A percentile compares a stretch with the other conserved stretches of the same genome.
These are phyloP conservation scores for Drosophila meridionalis DNA, from an alignment of 2,888 invertebrate genomes.

Conservation along the genomic window DNA sequence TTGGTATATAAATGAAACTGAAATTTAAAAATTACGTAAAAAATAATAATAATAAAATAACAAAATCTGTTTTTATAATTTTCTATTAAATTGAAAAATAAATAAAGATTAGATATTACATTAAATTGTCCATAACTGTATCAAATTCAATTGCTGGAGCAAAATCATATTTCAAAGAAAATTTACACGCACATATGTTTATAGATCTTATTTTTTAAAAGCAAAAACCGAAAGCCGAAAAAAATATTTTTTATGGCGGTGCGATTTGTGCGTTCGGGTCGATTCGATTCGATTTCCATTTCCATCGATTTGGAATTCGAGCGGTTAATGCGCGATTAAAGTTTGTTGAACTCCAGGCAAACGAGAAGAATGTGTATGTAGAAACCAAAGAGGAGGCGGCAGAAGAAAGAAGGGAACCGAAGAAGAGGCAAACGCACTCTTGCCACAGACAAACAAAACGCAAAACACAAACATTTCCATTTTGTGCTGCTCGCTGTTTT, in stretches of 20 bases:
- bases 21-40: no score
- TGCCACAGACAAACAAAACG: constrained; percentile 59
- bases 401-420: constrained; percentile 7
- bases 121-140: not conserved
- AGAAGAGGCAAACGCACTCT: constrained; percentile 48
- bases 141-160: not conserved
- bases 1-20: no score
- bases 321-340: constrained; percentile 68
- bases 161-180: constrained; percentile 26
- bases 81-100: not conserved
- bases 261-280: constrained; percentile 44
- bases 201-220: constrained; percentile 14
- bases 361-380: constrained; percentile 20
- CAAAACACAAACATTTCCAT: constrained; percentile 67
- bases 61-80: not conserved
- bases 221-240: constrained; percentile 20
- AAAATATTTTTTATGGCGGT: constrained; percentile 20
- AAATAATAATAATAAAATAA: no score
- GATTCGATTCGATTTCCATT: constrained; percentile 53
- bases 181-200: constrained; percentile 27
- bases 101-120: not conserved
- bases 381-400: not conserved
- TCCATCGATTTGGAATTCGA: constrained; percentile 58
- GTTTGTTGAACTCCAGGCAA: constrained; percentile 67
- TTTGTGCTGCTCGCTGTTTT: constrained; percentile 32